Conservation (phyloP, 2,888 invertebrate species). For the Dryomyza anilis region DNA sequence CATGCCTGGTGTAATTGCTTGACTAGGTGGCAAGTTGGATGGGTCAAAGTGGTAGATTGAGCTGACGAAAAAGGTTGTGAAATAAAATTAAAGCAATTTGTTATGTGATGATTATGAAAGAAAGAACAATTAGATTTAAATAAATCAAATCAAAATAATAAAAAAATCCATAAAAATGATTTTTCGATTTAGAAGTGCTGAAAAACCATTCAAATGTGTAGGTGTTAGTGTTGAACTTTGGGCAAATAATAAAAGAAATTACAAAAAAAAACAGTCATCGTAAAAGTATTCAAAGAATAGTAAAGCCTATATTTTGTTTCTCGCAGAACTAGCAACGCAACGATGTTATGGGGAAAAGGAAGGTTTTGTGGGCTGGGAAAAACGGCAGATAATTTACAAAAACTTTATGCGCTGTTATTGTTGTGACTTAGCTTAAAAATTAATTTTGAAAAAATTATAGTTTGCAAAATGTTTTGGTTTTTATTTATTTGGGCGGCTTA, state of each 20-base stretch:
- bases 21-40: conserved; percentile 60
- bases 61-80: conserved; percentile 41
- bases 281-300: background rate
- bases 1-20: conserved; percentile 46
- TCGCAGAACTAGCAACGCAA: too few relatives aligned
- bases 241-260: background rate
- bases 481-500: background rate
- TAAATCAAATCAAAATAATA: background rate
- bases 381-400: conserved; percentile 56
- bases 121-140: background rate
- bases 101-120: background rate
- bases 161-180: background rate
- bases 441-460: conserved; percentile 33
- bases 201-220: background rate
- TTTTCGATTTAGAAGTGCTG: background rate
- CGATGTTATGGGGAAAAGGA: too few relatives aligned
- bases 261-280: background rate
- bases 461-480: conserved; percentile 40
- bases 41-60: conserved; percentile 62
- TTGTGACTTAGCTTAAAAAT: conserved; percentile 36
- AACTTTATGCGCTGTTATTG: conserved; percentile 48
- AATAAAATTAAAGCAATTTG: background rate
- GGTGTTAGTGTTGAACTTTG: background rate
- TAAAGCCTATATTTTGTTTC: too few relatives aligned
- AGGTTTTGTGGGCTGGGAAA: too few relatives aligned